These are phyloP conservation scores for Todiramphus saurophagus DNA, from an alignment of 2,113 vertebrate species.

Conservation along the genomic window DNA sequence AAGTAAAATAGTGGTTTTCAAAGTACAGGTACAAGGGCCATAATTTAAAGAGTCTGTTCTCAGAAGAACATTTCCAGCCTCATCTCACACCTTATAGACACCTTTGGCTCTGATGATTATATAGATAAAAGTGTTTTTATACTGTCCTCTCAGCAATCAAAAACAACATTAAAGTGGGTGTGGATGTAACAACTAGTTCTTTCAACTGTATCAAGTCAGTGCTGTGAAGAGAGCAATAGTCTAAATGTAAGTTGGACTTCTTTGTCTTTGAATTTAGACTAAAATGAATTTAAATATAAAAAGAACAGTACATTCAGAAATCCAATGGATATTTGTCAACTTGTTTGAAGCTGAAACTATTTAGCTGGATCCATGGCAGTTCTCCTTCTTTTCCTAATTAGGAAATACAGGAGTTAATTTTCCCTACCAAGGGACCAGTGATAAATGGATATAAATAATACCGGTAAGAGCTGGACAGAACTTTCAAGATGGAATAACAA, in stretches of 20 bases:
- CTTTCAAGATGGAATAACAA: neutral
- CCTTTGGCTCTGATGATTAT: neutral
- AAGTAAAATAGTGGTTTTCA: neutral
- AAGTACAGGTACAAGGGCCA: neutral
- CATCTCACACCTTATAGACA: neutral
- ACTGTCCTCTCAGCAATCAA: neutral
- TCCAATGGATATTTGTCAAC: neutral
- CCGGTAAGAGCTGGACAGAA: neutral
- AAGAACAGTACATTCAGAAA: neutral
- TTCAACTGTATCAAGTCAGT: neutral
- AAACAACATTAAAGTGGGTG: neutral
- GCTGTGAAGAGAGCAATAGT: neutral
- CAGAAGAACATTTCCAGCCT: neutral
- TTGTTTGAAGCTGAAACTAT: neutral
- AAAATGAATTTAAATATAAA: neutral
- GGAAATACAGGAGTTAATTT: constrained; percentile 54
- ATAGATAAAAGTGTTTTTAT: neutral
- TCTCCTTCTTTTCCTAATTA: constrained; percentile 62
- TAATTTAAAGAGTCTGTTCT: neutral
- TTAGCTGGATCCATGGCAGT: neutral
- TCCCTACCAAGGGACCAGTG: neutral
- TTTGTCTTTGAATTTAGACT: neutral
- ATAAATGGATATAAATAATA: constrained; percentile 25
- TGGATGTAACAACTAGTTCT: neutral
- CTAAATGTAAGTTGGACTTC: neutral